Conservation (phyloP, 2,113 vertebrate genomes). For the Actenoides hombroni region DNA sequence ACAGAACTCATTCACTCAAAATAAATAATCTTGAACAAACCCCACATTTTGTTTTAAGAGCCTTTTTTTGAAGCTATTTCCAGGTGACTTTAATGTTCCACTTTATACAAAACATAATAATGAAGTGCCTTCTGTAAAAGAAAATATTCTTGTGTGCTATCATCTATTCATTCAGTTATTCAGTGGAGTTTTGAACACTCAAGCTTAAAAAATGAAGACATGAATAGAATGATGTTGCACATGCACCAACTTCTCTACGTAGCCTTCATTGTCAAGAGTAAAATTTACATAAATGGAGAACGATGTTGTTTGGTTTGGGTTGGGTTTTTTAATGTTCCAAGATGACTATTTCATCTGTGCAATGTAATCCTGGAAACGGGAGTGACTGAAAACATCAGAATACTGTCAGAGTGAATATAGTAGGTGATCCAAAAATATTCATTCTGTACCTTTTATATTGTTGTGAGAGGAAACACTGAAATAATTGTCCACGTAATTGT, state of each 20-base stretch:
- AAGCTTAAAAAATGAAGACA: neutral
- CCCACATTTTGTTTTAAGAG: neutral
- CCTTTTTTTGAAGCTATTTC: neutral
- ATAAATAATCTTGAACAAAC: neutral
- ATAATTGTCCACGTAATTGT: neutral
- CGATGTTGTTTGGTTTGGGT: neutral
- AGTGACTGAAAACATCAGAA: neutral
- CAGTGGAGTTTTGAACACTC: neutral
- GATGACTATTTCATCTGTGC: neutral
- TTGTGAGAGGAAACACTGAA: neutral
- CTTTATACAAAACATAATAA: neutral
- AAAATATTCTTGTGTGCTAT: neutral
- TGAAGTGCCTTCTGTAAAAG: neutral
- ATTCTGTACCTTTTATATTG: neutral
- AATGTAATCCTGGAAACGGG: neutral
- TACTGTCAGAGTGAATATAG: neutral
- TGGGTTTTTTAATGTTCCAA: neutral
- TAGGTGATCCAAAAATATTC: neutral
- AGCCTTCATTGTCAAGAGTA: neutral
- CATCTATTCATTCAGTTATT: neutral
- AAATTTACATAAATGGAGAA: neutral
- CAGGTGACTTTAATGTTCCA: neutral
- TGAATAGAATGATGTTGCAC: neutral
- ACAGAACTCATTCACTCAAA: neutral
- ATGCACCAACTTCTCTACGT: neutral